A percentile compares a stretch with the other conserved stretches of the same genome.
These are phyloP conservation scores for Numenius phaeopus DNA, from an alignment of 2,797 vertebrate genomes.

Conservation along the genomic window DNA sequence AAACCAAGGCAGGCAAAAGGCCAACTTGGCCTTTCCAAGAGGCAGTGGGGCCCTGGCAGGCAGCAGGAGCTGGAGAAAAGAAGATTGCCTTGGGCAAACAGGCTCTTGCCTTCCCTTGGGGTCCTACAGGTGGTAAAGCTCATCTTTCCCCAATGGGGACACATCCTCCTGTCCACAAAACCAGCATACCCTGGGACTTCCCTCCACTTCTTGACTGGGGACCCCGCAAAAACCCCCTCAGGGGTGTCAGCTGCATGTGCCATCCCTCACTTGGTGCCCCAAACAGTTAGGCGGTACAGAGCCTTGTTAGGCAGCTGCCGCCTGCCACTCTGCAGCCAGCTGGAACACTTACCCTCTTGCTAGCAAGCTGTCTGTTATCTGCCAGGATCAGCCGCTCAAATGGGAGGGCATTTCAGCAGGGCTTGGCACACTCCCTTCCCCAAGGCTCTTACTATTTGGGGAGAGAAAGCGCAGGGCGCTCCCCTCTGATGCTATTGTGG, in stretches of 20 bases:
- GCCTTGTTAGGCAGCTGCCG: background rate
- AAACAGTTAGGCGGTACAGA: background rate
- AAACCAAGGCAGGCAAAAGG: constrained; percentile 15
- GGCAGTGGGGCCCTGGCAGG: background rate
- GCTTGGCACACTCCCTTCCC: background rate
- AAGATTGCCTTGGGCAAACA: background rate
- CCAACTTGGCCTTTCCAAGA: background rate
- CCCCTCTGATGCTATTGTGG: background rate
- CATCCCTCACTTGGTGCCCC: background rate
- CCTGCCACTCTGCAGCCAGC: background rate
- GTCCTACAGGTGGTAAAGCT: background rate
- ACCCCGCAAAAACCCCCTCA: fast-evolving
- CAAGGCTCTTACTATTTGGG: background rate
- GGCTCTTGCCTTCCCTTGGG: background rate
- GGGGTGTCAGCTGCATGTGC: background rate
- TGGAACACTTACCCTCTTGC: background rate
- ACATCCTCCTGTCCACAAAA: background rate
- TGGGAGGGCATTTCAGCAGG: background rate
- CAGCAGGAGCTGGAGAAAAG: background rate
- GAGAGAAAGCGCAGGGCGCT: background rate
- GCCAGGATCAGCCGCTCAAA: background rate
- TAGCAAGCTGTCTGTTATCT: constrained; percentile 6
- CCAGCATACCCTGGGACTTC: background rate
- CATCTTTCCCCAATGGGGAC: background rate
- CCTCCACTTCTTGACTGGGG: background rate